Conservation (phyloP, 2,888 invertebrate genomes). For the Cacoxenus indagator region DNA sequence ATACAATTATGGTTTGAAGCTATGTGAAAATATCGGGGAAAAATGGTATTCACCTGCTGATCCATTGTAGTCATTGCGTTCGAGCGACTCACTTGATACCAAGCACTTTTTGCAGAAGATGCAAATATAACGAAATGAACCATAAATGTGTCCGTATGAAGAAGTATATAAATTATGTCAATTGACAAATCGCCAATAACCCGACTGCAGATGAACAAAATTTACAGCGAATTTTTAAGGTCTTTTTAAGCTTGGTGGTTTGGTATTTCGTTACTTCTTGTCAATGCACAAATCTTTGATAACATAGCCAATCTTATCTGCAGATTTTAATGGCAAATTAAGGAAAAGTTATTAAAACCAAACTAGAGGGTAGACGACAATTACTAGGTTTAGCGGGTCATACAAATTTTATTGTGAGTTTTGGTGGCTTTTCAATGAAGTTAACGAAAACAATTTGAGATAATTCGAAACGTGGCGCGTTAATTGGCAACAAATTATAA, state of each 20-base stretch:
- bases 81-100: neutral
- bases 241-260: neutral
- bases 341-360: neutral
- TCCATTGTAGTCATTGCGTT: no score
- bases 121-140: neutral
- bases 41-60: no score
- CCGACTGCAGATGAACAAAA: neutral
- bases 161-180: neutral
- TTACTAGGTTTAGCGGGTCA: neutral
- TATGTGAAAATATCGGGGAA: no score
- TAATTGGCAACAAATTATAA: no score
- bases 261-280: no score
- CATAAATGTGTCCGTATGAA: neutral
- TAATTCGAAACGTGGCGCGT: no score
- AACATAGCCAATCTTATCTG: constrained; percentile 8
- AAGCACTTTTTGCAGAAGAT: neutral
- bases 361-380: neutral
- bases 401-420: no score
- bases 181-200: no score
- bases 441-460: no score
- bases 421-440: no score
- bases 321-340: neutral
- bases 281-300: neutral
- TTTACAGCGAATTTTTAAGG: neutral
- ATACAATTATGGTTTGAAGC: no score